Evolutionary conservation across 2,113 vertebrate species (phyloP).

Genomic region (Morone chrysops): DNA sequence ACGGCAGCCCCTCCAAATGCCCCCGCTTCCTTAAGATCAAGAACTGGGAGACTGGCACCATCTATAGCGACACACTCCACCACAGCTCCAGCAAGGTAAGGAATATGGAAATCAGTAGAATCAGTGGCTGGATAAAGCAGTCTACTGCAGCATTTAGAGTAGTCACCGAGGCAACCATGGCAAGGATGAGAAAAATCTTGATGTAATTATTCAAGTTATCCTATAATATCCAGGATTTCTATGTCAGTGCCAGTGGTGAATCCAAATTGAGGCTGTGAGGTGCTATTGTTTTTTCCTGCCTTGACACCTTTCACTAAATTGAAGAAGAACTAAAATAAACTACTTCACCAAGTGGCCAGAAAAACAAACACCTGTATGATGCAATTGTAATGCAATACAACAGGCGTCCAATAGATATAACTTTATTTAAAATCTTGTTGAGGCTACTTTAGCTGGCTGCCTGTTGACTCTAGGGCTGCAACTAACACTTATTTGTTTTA

Average conservation of each 20-base stretch:
- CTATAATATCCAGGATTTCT: neutral
- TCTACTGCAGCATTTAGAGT: neutral
- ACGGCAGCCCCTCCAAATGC: conserved; percentile 95
- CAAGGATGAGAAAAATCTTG: neutral
- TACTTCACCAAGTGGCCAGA: conserved; percentile 8
- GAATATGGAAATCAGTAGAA: neutral
- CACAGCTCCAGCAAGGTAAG: conserved; percentile 90
- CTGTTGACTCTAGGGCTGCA: neutral
- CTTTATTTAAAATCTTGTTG: neutral
- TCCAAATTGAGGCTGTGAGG: neutral
- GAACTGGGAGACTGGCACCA: conserved; percentile 93
- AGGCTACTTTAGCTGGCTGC: neutral
- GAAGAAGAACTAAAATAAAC: neutral
- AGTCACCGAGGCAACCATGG: conserved; percentile 5
- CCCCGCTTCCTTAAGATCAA: conserved; percentile 94
- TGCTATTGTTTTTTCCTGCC: neutral
- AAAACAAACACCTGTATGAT: conserved; percentile 24
- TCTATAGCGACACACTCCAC: conserved; percentile 91
- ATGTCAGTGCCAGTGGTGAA: neutral
- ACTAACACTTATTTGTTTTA: neutral
- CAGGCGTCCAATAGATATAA: neutral
- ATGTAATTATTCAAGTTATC: conserved; percentile 10
- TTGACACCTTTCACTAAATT: neutral
- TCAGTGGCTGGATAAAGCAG: neutral
- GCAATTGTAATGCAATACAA: conserved; percentile 26